Evolutionary conservation across 2,797 vertebrate species (phyloP), one percentile per base, ranked within the genome.

Genomic region (Crotalus adamanteus): DNA sequence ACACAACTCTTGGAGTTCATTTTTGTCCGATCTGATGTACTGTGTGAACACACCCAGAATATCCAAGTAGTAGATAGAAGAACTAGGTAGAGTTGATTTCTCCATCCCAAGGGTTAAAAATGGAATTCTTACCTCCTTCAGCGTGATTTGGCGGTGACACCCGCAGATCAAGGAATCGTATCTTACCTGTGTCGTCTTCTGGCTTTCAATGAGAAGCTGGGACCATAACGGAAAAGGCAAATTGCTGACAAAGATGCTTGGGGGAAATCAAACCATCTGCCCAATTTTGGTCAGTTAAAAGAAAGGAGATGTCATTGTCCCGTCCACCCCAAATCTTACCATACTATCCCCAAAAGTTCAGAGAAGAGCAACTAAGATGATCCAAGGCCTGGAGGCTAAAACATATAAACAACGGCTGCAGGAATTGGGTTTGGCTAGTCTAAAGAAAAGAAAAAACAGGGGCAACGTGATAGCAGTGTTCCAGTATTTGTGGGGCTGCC

Each of bases 111-210:
- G 22, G 56, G 59, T 65, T 7, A 53, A 88, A 93, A 73, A 73
- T 3, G 6, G 69, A 37, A 5, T 37, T 37, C 31, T 73, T 18
- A 37, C 16, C n/a, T 69, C 93, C 91, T 56, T 93, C 5, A 18
- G 89, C 96, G 97, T 96, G 95, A 93, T 96, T 97, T 97, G 97
- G 94, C 96, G 95, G 53, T 22, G 53, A 60, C n/a, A 55, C 0
- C 0, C 0, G 92, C 0, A 3, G 94, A 94, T 94, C 91, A 57
- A 0, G 0, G 89, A 88, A 93, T 93, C 87, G 56, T 61, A 87
- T 91, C 95, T 55, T 59, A 55, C 83, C 47, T n/a, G 88, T 25
- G 42, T 22, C 51, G 53, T 37, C 18, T 31, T 4, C 18, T 91
- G 91, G 92, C 94, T 96, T 96, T 94, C 92, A 95, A 94, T 91